Evolutionary conservation across 2,113 vertebrate species (phyloP), one percentile per base, ranked within the genome.

Genomic region (Pachyramphus minor): DNA sequence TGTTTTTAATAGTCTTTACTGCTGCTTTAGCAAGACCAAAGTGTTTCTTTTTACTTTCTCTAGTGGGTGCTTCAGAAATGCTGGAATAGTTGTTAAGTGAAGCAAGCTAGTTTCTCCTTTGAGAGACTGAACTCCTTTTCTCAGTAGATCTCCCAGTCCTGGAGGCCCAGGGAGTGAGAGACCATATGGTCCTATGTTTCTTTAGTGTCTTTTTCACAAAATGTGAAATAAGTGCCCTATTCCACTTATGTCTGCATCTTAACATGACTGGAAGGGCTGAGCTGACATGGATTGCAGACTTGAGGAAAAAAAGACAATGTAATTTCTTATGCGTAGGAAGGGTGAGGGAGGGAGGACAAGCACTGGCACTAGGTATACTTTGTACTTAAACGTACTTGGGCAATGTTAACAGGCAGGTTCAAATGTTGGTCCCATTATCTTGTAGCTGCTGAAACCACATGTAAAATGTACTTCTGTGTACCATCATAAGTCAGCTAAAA

Each of bases 401-500:
- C 62, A 89, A 59, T 20, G 19, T 95, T 90, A 96, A 86, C 77
- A 92, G 86, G 82, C 20, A 68, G 50, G 33, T 92, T 97, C 59
- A 81, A 58, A 89, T 97, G 78, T 69, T 93, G 85, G 94, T 89
- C 58, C 59, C 17, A 8, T 93, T 71, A 81, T 93, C n/a, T 97
- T 97, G 92, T 79, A 93, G 80, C 83, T 91, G 73, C 96, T 96
- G 90, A 84, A 92, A 92, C 92, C 83, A 95, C 95, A 94, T 42
- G 78, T 87, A 94, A 76, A 95, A 80, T 93, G 79, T 60, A 68
- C 75, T 78, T 90, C 89, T 92, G 81, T 92, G 60, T 93, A 95
- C 93, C 97, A 96, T 97, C 95, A 80, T 76, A 97, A 98, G 97
- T 97, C 95, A 98, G 95, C 91, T 97, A 97, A 98, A 98, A 98